Evolutionary conservation across 2,888 invertebrate species (phyloP), one percentile per base, ranked within the genome.

Genomic region (Anagyrus pseudococci): DNA sequence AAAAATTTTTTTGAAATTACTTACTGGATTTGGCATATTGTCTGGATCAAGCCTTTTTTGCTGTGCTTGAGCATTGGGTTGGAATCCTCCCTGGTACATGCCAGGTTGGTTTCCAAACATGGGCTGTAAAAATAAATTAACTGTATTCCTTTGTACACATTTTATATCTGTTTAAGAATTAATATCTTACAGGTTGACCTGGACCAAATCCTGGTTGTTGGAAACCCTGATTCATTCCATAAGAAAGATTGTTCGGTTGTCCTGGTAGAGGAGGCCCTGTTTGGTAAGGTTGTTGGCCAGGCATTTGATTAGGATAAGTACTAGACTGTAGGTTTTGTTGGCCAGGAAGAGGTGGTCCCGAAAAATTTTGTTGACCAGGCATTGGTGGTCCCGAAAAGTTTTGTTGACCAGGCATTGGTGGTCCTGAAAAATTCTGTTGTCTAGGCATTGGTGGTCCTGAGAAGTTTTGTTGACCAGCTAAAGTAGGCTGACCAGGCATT

Each of bases 11-110:
- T n/a, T n/a, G n/a, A n/a, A 43, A 43, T 37, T 46, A 84, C 88
- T 85, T 82, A 95, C 94, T 13, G 95, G 95, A 83, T 94, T 96
- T 2, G 96, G 96, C 95, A 96, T 96, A 78, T 91, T 93, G 78
- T 98, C 96, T 15, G 97, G 97, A 83, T 98, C 95, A n/a, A 97
- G 84, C 59, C 89, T 83, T 74, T 86, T 87, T 69, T 83, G 81
- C 68, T 83, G 87, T 61, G 77, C 80, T 50, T 81, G 82, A 62
- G 72, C 58, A 62, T 73, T n/a, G n/a, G n/a, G n/a, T n/a, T n/a
- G n/a, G n/a, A n/a, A 75, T 54, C 69, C 71, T 25, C 58, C 64
- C 2, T n/a, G n/a, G n/a, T n/a, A n/a, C n/a, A n/a, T n/a, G n/a
- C n/a, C n/a, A n/a, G n/a, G n/a, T 62, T 77, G 78, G 67, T 65